These are phyloP conservation scores for Sciurus niger DNA, from an alignment of 2,113 vertebrate species.

Conservation along the genomic window DNA sequence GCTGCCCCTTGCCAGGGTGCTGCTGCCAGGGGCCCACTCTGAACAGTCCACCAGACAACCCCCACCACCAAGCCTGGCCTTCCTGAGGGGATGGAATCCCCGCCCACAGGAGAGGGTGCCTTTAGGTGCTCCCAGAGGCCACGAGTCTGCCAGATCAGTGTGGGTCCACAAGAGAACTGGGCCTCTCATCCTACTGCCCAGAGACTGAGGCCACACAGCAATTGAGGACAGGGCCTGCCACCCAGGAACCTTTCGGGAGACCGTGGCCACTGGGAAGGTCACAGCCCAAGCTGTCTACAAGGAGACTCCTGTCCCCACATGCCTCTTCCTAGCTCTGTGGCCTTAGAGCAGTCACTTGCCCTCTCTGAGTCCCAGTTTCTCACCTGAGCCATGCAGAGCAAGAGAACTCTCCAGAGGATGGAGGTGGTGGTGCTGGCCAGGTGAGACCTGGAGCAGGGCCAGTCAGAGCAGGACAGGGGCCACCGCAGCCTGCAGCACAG, in stretches of 20 bases:
- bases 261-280: accelerated
- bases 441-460: no score
- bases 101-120: not conserved
- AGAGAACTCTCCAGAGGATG: not conserved
- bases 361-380: not conserved
- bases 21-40: not conserved
- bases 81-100: accelerated
- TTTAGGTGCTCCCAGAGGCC: accelerated
- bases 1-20: no score
- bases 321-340: not conserved
- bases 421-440: not conserved
- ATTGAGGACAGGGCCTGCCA: not conserved
- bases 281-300: not conserved
- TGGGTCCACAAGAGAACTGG: accelerated
- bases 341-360: not conserved
- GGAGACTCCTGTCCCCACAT: not conserved
- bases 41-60: not conserved
- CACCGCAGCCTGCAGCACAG: no score
- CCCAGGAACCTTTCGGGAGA: not conserved
- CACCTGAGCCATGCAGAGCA: not conserved
- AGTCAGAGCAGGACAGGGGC: no score
- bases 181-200: not conserved
- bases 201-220: not conserved
- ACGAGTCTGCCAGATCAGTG: not conserved
- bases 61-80: not conserved